phyloP scores from a whole-genome alignment of 2,888 invertebrate species.

The Odontocerum albicorne region DNA sequence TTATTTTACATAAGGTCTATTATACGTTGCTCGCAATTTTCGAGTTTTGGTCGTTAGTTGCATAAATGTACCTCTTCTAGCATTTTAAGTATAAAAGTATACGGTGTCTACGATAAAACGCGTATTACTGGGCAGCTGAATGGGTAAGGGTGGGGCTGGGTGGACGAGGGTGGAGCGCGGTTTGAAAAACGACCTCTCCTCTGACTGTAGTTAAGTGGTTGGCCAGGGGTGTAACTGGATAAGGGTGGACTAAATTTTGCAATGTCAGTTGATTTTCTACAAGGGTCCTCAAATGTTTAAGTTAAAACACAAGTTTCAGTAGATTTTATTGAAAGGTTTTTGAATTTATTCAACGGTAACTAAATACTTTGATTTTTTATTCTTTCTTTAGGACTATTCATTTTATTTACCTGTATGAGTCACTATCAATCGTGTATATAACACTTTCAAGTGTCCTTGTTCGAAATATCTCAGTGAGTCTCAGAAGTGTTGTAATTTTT shows the following conservation, averaged over 20 bases:
- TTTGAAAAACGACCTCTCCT: slow-evolving; percentile 36
- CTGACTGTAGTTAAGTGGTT: slow-evolving; percentile 15
- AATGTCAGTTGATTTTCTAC: no score
- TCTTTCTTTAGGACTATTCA: no score
- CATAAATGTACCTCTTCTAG: slow-evolving; percentile 2
- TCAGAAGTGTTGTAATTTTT: no score
- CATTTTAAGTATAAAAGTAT: slow-evolving; percentile 34
- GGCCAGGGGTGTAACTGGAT: slow-evolving; percentile 19
- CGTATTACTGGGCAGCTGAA: slow-evolving; percentile 27
- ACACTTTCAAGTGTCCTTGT: no score
- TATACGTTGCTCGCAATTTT: not conserved
- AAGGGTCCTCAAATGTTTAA: no score
- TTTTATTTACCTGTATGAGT: no score
- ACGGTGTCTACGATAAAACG: slow-evolving; percentile 32
- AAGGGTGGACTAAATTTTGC: not conserved
- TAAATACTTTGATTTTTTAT: no score
- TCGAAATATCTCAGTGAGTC: no score
- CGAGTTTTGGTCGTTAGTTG: slow-evolving; percentile 5
- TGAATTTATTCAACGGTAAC: no score
- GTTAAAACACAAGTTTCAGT: no score
- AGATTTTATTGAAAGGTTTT: no score
- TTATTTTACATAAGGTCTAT: slow-evolving; percentile 9
- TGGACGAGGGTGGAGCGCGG: slow-evolving; percentile 25
- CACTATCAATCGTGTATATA: no score
- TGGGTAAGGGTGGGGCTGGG: slow-evolving; percentile 12